Conservation (phyloP, 2,797 vertebrate genomes). For the Serranus cabrilla region DNA sequence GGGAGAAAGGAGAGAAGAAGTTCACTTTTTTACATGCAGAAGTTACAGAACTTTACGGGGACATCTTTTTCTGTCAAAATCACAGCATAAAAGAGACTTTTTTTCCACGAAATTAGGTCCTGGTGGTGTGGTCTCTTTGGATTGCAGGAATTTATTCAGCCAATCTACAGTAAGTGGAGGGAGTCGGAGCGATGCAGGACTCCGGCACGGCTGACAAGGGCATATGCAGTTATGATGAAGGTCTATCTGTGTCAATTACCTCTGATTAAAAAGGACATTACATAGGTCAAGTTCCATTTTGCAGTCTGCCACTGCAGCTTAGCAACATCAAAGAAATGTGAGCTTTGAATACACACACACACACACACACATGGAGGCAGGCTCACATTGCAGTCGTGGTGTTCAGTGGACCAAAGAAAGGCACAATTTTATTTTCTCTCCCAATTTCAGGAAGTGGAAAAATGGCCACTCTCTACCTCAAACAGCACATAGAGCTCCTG, state of each 20-base stretch:
- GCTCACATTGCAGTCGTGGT: neutral
- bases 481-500: constrained; percentile 20
- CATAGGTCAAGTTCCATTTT: constrained; percentile 65
- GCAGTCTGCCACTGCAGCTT: constrained; percentile 50
- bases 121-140: constrained; percentile 3
- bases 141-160: constrained; percentile 12
- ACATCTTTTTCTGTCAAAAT: neutral
- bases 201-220: constrained; percentile 50
- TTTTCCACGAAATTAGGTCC: neutral
- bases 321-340: constrained; percentile 48
- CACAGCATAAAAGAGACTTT: neutral
- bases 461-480: neutral
- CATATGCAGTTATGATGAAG: constrained; percentile 54
- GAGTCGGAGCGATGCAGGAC: constrained; percentile 26
- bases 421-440: neutral
- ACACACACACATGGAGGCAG: neutral
- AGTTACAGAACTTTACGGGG: neutral
- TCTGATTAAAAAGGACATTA: constrained; percentile 73
- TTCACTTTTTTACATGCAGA: constrained; percentile 14
- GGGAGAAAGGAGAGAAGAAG: constrained; percentile 1
- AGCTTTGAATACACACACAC: constrained; percentile 43
- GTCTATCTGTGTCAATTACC: constrained; percentile 71
- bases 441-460: constrained; percentile 18
- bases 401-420: constrained; percentile 17
- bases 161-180: constrained; percentile 18